Evolutionary conservation across 1,140 invertebrate species (phyloP), one percentile per base, ranked within the genome.

Genomic region (Notospermus geniculatus): DNA sequence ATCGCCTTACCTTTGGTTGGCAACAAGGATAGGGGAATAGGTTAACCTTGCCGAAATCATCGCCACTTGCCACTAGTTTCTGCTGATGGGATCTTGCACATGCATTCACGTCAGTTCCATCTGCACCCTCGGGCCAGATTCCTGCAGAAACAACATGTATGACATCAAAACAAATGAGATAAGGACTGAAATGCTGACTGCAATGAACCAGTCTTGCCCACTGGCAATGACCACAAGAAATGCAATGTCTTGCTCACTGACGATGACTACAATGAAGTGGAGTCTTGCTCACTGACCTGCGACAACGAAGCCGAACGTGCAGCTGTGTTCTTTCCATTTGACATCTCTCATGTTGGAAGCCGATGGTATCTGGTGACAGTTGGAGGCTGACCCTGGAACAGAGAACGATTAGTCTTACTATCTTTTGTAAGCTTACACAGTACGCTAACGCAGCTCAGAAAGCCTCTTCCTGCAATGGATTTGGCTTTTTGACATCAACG

Each of bases 1-100:
- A n/a, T 39, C 2, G 52, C 68, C n/a, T 54, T 68, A 81, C 91
- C 86, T 90, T 92, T 41, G 90, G 90, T 76, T 92, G 90, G 53
- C 84, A 87, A 50, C 86, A 89, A 1, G 93, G 93, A 79, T 91
- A 93, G 2, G 86, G 85, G 76, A 88, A 95, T 0, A 96, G 80
- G 78, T 93, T 94, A 11, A 97, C 90, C 85, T 93, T 93, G 23
- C 93, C 93, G 80, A 90, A 93, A 81, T 96, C 92, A 78, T 96
- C 93, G 4, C 88, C 93, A 9, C 90, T 91, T 1, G 88, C 91
- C 29, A 93, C 73, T 2, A 95, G 75, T 53, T 87, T 86, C 15
- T 81, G 74, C 69, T 90, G 86, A 69, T 89, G 85, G 4, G 90
- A 90, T 45, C 88, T 84, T 53, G 77, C 83, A 64, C 87, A 88